Base-by-base conservation (phyloP, 2,888 invertebrate genomes). In the Philereme transversata region DNA sequence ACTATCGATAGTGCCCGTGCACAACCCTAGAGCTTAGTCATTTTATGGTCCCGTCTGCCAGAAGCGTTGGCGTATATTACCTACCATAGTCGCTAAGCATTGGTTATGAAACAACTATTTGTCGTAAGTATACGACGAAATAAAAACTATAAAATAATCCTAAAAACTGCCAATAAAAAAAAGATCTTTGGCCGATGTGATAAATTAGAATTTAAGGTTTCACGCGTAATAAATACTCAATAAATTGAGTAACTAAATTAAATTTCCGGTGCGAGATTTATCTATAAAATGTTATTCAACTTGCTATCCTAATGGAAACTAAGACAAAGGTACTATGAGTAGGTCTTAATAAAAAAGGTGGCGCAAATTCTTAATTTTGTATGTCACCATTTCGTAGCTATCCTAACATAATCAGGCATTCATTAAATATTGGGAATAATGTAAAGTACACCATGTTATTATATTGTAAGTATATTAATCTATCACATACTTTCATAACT, bases 401-500 rank as follows among this genome's bases (percentile, higher is more conserved):
- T 40, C 8, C 6, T 40, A 40, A 40, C 6, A 40, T 40, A 40
- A 40, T 40, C 40, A 40, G 40, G 7, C 50, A 22, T 40, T 11
- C 34, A 50, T 50, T 22, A 38, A 40, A 50, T 40, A 40, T 36
- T 34, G 5, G 4, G 9, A 40, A 10, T 49, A 49, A 47, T 34
- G 36, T 48, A 48, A 22, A 36, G 35, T n/a, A 47, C 47, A 35
- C 47, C 47, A 35, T 4, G 10, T 43, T 10, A 43, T 50, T 50
- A 5, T 6, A 5, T 6, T 50, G 7, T 10, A 40, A 38, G 11
- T 22, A 51, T 22, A 9, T 11, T n/a, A 41, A 43, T 57, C 40
- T 67, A 65, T 69, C 67, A 69, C 64, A 69, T 60, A 46, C 46
- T 53, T 57, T 36, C 34, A 47, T 61, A 53, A 60, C 40, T 62